A percentile compares a stretch with the other conserved stretches of the same genome.
These are phyloP conservation scores for Hydrotaea diabolus DNA, from an alignment of 2,888 invertebrate species.

Conservation along the genomic window DNA sequence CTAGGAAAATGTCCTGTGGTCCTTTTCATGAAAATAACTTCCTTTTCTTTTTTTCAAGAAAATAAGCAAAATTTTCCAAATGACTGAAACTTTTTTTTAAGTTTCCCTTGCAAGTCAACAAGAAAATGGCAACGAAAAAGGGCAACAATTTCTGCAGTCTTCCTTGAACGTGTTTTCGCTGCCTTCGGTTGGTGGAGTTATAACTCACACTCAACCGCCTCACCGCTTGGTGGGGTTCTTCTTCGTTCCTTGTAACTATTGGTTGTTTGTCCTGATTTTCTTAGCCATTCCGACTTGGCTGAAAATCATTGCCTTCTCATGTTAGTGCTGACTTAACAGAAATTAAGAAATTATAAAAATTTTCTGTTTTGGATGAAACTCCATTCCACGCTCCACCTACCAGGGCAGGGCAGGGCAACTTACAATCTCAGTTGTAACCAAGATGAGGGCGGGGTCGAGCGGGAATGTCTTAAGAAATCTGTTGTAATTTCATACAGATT, in stretches of 20 bases:
- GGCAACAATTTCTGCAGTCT: neutral
- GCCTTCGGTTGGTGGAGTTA: neutral
- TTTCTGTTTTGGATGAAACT: constrained; percentile 65
- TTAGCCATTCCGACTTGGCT: neutral
- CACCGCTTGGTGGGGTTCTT: too few relatives aligned
- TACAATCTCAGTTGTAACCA: neutral
- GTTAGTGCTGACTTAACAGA: constrained; percentile 74
- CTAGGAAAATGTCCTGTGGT: constrained; percentile 45
- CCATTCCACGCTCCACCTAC: constrained; percentile 43
- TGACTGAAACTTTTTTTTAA: constrained; percentile 74
- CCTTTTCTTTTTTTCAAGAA: constrained; percentile 59
- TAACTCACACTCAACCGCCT: too few relatives aligned
- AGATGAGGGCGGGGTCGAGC: neutral
- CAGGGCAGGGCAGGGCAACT: too few relatives aligned
- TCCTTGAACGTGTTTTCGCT: neutral
- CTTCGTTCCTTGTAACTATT: neutral
- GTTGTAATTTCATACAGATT: constrained; percentile 59
- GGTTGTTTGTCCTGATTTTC: constrained; percentile 19
- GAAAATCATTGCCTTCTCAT: constrained; percentile 74
- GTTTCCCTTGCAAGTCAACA: too few relatives aligned
- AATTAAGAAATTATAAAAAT: constrained; percentile 78
- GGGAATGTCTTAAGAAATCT: constrained; percentile 37
- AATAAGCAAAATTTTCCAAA: constrained; percentile 78
- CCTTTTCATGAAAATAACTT: constrained; percentile 44
- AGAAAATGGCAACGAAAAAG: too few relatives aligned